Base-by-base conservation (phyloP, 2,888 invertebrate species). In the Nyleta sp. region DNA sequence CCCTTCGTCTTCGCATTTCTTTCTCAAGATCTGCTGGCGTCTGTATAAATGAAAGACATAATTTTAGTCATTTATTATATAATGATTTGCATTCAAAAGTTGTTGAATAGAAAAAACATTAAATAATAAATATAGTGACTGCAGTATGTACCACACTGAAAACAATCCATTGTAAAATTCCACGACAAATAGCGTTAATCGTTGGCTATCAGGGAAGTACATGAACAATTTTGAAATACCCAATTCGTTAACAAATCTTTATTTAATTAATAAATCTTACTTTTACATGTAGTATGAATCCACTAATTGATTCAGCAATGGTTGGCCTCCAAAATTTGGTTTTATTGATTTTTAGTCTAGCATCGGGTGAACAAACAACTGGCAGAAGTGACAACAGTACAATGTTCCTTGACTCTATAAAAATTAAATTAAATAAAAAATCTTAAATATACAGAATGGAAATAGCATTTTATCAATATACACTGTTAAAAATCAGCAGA, bases 251-350 rank as follows among this genome's bases (percentile, higher is more conserved):
- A 35, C n/a, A 6, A 11, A 3, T 35, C 2, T 35, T 35, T 5
- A 8, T 35, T 10, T 8, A 35, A 24, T 5, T 5, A 24, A 24
- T 5, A 24, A 24, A n/a, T 38, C 11, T 60, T 62, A 73, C 78
- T 17, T 78, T 70, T 13, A 78, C 60, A 44, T 74, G 74, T 7
- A 70, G 33, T 46, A 78, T 78, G 11, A 78, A 78, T 6, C 59
- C 65, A 57, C 28, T 33, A 1, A 42, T 55, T 5, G 70, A 78
- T 78, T 78, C 78, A 13, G 64, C 18, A 22, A 72, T 64, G 7
- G 70, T 44, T 8, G 64, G 73, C 35, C 57, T 68, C 73, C 78
- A 78, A 10, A 46, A 10, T 2, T 60, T 55, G 3, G 5, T 50
- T 65, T 74, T 78, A 13, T 44, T 52, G 5, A 48, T 18, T 59